These are phyloP conservation scores for Dipodomys merriami DNA, from an alignment of 2,113 vertebrate species.

Conservation along the genomic window DNA sequence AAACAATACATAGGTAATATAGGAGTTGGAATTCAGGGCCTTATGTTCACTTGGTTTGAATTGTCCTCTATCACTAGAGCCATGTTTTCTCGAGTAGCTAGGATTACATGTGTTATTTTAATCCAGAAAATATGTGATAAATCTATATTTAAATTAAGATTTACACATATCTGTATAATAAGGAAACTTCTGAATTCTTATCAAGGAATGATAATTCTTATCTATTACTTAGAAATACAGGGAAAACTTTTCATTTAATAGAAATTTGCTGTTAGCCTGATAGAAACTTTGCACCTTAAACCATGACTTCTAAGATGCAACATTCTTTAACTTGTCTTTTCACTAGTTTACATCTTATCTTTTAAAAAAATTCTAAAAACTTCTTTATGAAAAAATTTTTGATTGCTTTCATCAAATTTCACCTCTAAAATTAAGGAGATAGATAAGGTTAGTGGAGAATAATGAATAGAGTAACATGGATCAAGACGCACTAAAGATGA, in stretches of 20 bases:
- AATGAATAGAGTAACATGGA: no score
- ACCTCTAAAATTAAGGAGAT: background rate
- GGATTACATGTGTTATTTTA: background rate
- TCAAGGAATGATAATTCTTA: background rate
- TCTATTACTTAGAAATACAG: constrained; percentile 6
- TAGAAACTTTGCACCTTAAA: background rate
- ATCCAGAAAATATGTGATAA: background rate
- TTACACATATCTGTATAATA: background rate
- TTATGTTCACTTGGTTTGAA: no score
- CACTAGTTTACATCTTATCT: background rate
- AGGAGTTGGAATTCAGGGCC: no score
- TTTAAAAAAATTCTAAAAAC: background rate
- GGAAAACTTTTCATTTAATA: constrained; percentile 5
- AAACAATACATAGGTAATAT: background rate
- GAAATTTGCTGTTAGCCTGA: background rate
- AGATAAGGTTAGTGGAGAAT: no score
- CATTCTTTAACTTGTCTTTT: constrained; percentile 6
- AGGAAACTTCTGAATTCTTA: background rate
- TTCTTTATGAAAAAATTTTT: background rate
- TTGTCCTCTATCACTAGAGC: no score
- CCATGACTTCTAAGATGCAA: background rate
- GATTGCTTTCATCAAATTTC: background rate
- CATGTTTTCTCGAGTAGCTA: no score
- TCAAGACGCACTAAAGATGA: no score
- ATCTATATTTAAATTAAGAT: background rate